These are phyloP conservation scores for Lapara coniferarum DNA, from an alignment of 2,888 invertebrate species.

Conservation along the genomic window DNA sequence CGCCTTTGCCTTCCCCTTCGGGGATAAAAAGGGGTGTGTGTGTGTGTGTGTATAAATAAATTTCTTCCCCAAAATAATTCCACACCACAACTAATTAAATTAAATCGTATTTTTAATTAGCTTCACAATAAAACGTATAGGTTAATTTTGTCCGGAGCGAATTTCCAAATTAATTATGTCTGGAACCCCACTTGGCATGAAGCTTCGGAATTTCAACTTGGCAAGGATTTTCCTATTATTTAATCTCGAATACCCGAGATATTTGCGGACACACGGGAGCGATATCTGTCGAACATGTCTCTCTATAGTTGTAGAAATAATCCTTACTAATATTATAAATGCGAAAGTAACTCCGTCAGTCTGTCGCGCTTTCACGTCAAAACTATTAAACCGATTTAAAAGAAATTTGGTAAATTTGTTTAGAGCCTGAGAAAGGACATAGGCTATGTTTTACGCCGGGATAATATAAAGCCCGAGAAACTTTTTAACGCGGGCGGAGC, in stretches of 20 bases:
- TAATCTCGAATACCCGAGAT: slow-evolving; percentile 32
- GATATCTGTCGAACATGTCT: slow-evolving; percentile 17
- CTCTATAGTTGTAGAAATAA: not conserved
- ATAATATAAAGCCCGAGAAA: no score
- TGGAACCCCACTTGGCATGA: slow-evolving; percentile 36
- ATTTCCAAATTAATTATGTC: slow-evolving; percentile 51
- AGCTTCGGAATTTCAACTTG: slow-evolving; percentile 57
- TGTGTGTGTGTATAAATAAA: no score
- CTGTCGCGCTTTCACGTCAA: no score
- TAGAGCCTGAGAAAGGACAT: no score
- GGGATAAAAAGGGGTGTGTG: no score
- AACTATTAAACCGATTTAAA: no score
- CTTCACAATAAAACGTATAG: slow-evolving; percentile 7
- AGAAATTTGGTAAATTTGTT: no score
- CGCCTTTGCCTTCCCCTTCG: no score
- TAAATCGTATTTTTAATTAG: slow-evolving; percentile 24
- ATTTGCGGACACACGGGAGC: slow-evolving; percentile 35
- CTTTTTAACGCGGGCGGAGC: no score
- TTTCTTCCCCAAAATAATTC: not conserved
- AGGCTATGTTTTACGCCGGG: no score
- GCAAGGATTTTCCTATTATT: slow-evolving; percentile 43
- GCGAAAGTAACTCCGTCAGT: no score
- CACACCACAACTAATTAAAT: not conserved
- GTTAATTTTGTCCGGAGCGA: slow-evolving; percentile 24
- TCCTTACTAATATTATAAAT: no score